Conservation (phyloP, 2,113 vertebrate genomes). For the Lamprotornis superbus region DNA sequence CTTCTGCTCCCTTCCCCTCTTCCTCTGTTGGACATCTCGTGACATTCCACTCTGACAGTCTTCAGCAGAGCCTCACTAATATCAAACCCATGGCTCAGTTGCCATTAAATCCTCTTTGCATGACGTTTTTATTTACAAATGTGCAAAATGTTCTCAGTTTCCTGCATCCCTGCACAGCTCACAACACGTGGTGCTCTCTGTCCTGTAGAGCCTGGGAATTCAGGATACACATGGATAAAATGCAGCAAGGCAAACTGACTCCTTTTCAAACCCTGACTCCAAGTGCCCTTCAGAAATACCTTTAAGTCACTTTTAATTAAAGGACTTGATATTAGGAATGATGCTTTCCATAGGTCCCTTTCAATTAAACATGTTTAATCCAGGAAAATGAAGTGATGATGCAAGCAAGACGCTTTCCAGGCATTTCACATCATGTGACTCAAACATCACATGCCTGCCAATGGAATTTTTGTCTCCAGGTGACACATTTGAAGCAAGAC, state of each 20-base stretch:
- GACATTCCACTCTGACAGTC: neutral
- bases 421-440: neutral
- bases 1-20: neutral
- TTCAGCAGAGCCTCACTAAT: neutral
- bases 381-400: neutral
- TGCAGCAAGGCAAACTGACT: neutral
- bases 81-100: neutral
- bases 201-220: fast-evolving
- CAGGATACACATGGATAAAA: neutral
- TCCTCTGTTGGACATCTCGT: neutral
- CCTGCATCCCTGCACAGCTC: neutral
- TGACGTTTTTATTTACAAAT: neutral
- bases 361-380: neutral
- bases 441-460: neutral
- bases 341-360: neutral
- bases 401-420: neutral
- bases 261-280: neutral
- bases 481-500: neutral
- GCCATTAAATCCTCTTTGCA: neutral
- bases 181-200: fast-evolving
- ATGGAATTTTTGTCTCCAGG: neutral
- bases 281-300: neutral
- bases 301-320: neutral
- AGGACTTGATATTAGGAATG: neutral
- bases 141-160: neutral